These are phyloP conservation scores for Oriolus oriolus DNA, from an alignment of 2,113 vertebrate genomes.

Conservation along the genomic window DNA sequence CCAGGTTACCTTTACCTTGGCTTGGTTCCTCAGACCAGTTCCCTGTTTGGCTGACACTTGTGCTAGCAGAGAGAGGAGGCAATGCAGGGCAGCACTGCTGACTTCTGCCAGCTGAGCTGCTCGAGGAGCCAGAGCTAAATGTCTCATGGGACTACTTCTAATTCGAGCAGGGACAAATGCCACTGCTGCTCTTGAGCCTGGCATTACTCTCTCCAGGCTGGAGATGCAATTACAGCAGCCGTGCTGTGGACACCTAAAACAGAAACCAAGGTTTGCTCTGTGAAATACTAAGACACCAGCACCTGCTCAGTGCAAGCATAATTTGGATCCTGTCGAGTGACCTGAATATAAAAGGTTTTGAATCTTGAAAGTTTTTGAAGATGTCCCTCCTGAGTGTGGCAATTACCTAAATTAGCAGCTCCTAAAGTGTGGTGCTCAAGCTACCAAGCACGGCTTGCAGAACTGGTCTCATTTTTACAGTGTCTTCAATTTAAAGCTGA, in stretches of 20 bases:
- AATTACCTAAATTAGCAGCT: not conserved
- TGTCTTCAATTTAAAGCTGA: not conserved
- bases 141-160: slow-evolving; percentile 6
- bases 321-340: not conserved
- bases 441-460: not conserved
- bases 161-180: slow-evolving; percentile 39
- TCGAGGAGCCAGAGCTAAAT: slow-evolving; percentile 17
- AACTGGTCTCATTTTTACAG: not conserved
- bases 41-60: not conserved
- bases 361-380: not conserved
- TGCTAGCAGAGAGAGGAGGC: not conserved
- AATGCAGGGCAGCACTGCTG: not conserved
- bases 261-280: not conserved
- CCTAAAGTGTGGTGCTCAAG: not conserved
- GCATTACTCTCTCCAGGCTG: not conserved
- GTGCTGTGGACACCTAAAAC: not conserved
- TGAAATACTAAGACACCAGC: not conserved
- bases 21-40: not conserved
- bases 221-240: not conserved
- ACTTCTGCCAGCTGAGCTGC: slow-evolving; percentile 3
- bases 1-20: not conserved
- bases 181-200: not conserved
- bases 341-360: not conserved
- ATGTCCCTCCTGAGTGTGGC: not conserved
- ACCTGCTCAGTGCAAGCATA: not conserved